Evolutionary conservation across 2,113 vertebrate species (phyloP).

Genomic region (Daphoenositta chrysoptera): DNA sequence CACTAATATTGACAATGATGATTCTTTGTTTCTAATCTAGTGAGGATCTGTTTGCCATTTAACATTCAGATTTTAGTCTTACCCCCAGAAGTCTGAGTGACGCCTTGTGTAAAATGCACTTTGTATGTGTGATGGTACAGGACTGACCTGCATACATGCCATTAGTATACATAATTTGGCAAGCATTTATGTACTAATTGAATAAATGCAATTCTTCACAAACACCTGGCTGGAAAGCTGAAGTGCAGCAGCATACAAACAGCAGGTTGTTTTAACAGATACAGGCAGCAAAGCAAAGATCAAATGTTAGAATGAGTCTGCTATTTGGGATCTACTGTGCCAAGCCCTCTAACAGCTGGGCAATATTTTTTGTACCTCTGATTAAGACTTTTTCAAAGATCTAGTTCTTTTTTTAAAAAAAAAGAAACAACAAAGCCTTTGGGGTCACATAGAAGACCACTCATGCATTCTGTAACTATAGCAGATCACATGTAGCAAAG

Average conservation of each 20-base stretch:
- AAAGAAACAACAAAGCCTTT: not conserved
- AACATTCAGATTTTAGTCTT: not conserved
- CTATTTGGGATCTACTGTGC: not conserved
- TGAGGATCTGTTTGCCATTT: not conserved
- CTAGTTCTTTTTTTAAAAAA: not conserved
- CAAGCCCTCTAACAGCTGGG: not conserved
- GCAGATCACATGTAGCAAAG: not conserved
- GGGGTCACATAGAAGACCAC: not conserved
- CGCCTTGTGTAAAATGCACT: not conserved
- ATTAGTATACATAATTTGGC: not conserved
- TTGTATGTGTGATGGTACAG: not conserved
- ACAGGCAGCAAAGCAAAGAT: not conserved
- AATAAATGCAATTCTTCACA: not conserved
- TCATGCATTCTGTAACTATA: not conserved
- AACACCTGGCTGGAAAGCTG: not conserved
- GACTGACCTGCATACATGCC: not conserved
- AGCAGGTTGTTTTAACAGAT: not conserved
- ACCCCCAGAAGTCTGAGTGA: not conserved
- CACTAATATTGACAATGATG: not conserved
- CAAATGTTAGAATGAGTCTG: not conserved
- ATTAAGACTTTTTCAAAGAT: not conserved
- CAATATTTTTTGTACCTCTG: not conserved
- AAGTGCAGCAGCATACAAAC: not conserved
- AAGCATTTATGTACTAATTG: not conserved
- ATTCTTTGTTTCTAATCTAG: not conserved